These are phyloP conservation scores for Scomber japonicus DNA, from an alignment of 2,113 vertebrate species.

Conservation along the genomic window DNA sequence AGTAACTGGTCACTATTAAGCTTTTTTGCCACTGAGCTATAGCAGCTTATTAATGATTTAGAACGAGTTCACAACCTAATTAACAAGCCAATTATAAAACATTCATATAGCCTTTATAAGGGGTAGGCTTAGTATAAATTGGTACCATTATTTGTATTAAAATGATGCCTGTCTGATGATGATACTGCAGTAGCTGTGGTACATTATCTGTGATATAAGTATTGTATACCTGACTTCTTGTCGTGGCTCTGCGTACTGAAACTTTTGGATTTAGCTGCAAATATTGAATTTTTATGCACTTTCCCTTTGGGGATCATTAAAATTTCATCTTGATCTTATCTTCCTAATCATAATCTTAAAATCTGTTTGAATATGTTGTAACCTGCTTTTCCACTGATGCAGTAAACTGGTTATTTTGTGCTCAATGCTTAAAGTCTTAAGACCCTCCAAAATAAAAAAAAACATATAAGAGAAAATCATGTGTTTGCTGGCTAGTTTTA, in stretches of 20 bases:
- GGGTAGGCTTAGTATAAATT: no score
- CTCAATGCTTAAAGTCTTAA: background rate
- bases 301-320: slow-evolving; percentile 72
- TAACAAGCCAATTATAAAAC: no score
- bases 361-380: slow-evolving; percentile 65
- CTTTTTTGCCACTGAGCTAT: no score
- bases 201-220: background rate
- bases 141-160: slow-evolving; percentile 39
- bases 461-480: slow-evolving; percentile 29
- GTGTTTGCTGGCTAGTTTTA: slow-evolving; percentile 27
- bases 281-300: slow-evolving; percentile 65
- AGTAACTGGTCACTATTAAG: no score
- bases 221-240: slow-evolving; percentile 32
- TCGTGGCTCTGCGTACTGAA: slow-evolving; percentile 1
- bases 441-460: slow-evolving; percentile 8
- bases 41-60: no score
- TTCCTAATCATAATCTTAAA: slow-evolving; percentile 68
- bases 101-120: no score
- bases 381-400: slow-evolving; percentile 70
- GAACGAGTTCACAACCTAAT: no score
- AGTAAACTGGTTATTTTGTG: slow-evolving; percentile 53
- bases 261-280: slow-evolving; percentile 58
- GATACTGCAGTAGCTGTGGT: slow-evolving; percentile 10
- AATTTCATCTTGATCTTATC: slow-evolving; percentile 74
- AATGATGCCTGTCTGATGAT: background rate